These are phyloP conservation scores for Zaprionus davidi DNA, from an alignment of 1,140 invertebrate genomes.

Conservation along the genomic window DNA sequence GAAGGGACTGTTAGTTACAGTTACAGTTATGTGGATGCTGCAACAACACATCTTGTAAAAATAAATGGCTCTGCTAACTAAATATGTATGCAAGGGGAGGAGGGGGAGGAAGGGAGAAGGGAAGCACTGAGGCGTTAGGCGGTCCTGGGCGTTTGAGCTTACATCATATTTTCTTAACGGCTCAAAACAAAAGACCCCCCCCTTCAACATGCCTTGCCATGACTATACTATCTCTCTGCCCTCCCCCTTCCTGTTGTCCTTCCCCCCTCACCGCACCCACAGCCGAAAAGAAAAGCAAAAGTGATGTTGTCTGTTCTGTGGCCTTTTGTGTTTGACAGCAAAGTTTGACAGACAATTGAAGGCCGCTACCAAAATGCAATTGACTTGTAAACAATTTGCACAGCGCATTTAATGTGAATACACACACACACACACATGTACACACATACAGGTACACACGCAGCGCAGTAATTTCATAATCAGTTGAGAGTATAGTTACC, in stretches of 20 bases:
- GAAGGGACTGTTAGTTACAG: constrained; percentile 37
- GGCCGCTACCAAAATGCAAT: constrained; percentile 41
- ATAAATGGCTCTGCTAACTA: constrained; percentile 72
- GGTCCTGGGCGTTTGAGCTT: constrained; percentile 48
- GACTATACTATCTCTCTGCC: too few species aligned
- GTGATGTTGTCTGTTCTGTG: constrained; percentile 30
- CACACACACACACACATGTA: constrained; percentile 8
- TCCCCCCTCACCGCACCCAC: not conserved
- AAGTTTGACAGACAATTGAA: constrained; percentile 44
- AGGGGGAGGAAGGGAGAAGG: not conserved
- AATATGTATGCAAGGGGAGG: constrained; percentile 25
- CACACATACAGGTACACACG: not conserved
- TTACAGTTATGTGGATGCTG: constrained; percentile 36
- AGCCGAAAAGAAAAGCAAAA: constrained; percentile 24
- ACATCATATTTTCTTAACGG: constrained; percentile 74
- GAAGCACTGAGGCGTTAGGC: constrained; percentile 4
- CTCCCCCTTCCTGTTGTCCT: not conserved
- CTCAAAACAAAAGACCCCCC: constrained; percentile 59
- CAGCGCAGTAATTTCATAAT: constrained; percentile 66
- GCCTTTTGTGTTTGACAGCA: constrained; percentile 30
- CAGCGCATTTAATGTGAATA: constrained; percentile 14
- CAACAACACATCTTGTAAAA: constrained; percentile 72
- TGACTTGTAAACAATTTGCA: constrained; percentile 57
- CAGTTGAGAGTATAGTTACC: constrained; percentile 57
- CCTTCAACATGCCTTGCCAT: not conserved